Base-by-base conservation (phyloP, 2,113 vertebrate genomes). In the Macrotis lagotis region DNA sequence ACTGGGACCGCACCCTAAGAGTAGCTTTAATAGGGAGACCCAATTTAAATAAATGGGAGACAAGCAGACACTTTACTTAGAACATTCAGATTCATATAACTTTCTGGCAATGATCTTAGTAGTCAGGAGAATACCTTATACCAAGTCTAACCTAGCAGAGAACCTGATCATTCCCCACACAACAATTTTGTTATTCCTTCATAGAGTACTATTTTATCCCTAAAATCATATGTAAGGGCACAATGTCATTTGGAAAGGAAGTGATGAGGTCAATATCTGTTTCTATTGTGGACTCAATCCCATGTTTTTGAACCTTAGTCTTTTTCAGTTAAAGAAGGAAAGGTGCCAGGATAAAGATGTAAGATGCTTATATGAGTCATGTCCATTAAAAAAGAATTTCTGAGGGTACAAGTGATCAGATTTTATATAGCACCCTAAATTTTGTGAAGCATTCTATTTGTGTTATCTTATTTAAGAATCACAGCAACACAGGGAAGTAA, bases 301-400 rank as follows among this genome's bases (percentile, higher is more conserved):
- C 66, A 22, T 2, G 8, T 44, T 44, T 83, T 90, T 91, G 94
- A 95, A 97, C 59, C 89, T 6, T 7, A 24, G 50, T 95, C 49
- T 95, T 89, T 90, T 97, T 48, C 66, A 51, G 7, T 31, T 88
- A 91, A 55, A 88, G 91, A 90, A 22, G 2, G 1, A 0, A 5
- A 92, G 25, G 47, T 50, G 1, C 88, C 47, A 96, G 90, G 51
- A 89, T 90, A 95, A 66, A 93, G 91, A 94, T 50, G 88, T 83
- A 91, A 90, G 92, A 50, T 88, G 48, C 26, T 91, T 93, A 47
- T 0, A 93, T 24, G 47, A 83, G 10, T 88, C 88, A 95, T 55
- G 47, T 92, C 31, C 25, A 37, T 66, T 96, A 26, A 94, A 96
- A 96, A 89, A 51, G 52, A 59, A 94, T 53, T 50, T 48, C 31